A percentile compares a stretch with the other conserved stretches of the same genome.
Evolutionary conservation across 2,888 invertebrate genomes (phyloP).

Genomic region (Hypomecis punctinalis): DNA sequence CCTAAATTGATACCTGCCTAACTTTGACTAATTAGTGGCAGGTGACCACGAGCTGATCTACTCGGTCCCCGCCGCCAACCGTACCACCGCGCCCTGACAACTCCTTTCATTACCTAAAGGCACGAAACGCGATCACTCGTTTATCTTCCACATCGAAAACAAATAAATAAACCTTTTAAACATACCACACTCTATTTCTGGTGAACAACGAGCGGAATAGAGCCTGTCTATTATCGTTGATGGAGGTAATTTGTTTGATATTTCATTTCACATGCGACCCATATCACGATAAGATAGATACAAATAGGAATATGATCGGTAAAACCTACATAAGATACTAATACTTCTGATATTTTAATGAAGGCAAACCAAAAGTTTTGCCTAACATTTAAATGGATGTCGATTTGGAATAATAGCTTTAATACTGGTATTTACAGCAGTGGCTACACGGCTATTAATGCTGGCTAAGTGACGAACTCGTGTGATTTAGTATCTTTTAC

Average conservation of each 20-base stretch:
- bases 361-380: constrained; percentile 3
- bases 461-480: constrained; percentile 14
- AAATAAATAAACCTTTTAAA: constrained; percentile 51
- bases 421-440: constrained; percentile 13
- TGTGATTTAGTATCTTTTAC: constrained; percentile 26
- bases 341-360: not conserved
- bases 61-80: constrained; percentile 24
- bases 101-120: constrained; percentile 59
- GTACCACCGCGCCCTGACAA: constrained; percentile 42
- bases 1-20: not conserved
- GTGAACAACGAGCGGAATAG: constrained; percentile 39
- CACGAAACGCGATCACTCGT: constrained; percentile 52
- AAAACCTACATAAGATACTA: constrained; percentile 14
- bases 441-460: constrained; percentile 23
- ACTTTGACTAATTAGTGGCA: constrained; percentile 9
- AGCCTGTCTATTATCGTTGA: constrained; percentile 58
- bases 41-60: constrained; percentile 21
- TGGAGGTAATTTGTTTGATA: constrained; percentile 59
- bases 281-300: constrained; percentile 45
- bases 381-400: constrained; percentile 7
- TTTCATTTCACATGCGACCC: constrained; percentile 54
- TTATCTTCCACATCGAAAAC: constrained; percentile 43
- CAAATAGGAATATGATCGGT: constrained; percentile 28
- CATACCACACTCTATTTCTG: constrained; percentile 22
- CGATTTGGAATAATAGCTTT: constrained; percentile 24